Evolutionary conservation across 2,888 invertebrate species (phyloP), one percentile per base, ranked within the genome.

Genomic region (Schizotus pectinicornis): DNA sequence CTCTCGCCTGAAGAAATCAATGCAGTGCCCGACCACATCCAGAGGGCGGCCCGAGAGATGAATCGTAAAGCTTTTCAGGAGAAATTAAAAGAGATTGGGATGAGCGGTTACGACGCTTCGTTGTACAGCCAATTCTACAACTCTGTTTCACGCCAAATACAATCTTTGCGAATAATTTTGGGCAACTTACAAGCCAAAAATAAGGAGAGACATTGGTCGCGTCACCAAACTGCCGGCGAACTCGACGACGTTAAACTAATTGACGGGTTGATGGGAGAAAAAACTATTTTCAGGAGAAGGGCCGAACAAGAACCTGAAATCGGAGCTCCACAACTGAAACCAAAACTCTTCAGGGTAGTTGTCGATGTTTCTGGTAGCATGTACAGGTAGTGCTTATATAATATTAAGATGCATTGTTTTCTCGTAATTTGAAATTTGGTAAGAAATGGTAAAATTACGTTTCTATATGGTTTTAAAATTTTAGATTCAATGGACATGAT

Each of bases 351-450:
- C 38, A 85, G 91, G 54, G 82, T 97, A 0, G 88, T 97, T 0
- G 88, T 94, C 0, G 98, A 98, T 79, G 95, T 97, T 0, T 96
- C 95, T 1, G 98, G 97, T 2, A 95, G 95, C 65, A 98, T 98
- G 97, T 98, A 98, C 75, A 87, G 94, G 84, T 88, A 69, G 57
- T 11, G 9, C 12, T 48, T 30, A n/a, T n/a, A n/a, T n/a, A n/a
- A n/a, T n/a, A n/a, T n/a, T n/a, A n/a, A n/a, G n/a, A n/a, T n/a
- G n/a, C n/a, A n/a, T n/a, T n/a, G n/a, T n/a, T n/a, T n/a, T n/a
- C n/a, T n/a, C n/a, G n/a, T n/a, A n/a, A n/a, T n/a, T n/a, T n/a
- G n/a, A n/a, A n/a, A n/a, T n/a, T n/a, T n/a, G n/a, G n/a, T n/a
- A n/a, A n/a, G n/a, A n/a, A n/a, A n/a, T n/a, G n/a, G n/a, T n/a